Conservation (phyloP, 1,140 invertebrate genomes). For the Aphis gossypii region DNA sequence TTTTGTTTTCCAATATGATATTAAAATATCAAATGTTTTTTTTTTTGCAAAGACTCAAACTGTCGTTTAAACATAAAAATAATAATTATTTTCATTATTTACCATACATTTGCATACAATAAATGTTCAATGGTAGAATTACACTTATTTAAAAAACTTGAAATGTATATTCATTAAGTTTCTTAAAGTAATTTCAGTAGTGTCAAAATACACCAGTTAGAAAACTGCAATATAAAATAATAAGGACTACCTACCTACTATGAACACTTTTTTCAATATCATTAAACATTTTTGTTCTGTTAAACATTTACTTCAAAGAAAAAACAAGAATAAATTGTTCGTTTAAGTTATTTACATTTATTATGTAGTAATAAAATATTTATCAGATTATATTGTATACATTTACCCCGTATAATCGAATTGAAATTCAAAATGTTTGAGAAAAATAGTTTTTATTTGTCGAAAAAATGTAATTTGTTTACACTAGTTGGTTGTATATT, state of each 20-base stretch:
- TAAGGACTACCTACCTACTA: neutral
- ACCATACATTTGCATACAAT: neutral
- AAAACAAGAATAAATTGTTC: neutral
- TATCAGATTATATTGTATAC: neutral
- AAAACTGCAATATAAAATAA: neutral
- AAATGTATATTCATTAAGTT: neutral
- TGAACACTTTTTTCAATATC: neutral
- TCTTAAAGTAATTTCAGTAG: no score
- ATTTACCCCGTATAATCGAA: no score
- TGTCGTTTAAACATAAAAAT: neutral
- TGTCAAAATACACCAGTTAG: neutral
- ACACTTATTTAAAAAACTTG: neutral
- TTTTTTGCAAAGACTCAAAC: no score
- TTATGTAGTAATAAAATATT: neutral
- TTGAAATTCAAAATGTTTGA: no score
- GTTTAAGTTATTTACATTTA: neutral
- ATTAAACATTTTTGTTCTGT: neutral
- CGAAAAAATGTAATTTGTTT: neutral
- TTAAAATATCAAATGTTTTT: no score
- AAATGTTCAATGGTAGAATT: neutral
- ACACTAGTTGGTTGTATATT: neutral
- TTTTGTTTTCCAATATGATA: no score
- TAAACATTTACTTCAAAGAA: neutral
- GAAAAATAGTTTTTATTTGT: no score
- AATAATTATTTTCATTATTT: neutral